Evolutionary conservation across 2,113 vertebrate species (phyloP).

Genomic region (Nymphicus hollandicus): DNA sequence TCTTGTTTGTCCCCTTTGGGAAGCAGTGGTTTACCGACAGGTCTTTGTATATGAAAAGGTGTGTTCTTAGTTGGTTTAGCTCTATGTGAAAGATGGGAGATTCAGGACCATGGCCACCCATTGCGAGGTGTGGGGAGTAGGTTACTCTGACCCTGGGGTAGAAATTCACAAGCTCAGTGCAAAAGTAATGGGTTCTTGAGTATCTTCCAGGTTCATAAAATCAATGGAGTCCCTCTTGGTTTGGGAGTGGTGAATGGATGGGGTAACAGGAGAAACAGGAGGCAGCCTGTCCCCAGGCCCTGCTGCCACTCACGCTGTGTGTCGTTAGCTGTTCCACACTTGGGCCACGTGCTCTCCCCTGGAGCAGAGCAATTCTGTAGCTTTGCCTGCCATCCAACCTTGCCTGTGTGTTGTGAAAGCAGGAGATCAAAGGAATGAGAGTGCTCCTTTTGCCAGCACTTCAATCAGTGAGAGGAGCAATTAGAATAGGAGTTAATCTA

Average conservation of each 20-base stretch:
- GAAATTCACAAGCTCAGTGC: not conserved
- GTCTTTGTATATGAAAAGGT: not conserved
- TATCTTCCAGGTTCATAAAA: not conserved
- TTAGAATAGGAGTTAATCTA: conserved; percentile 72
- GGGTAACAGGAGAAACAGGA: not conserved
- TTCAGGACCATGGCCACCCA: not conserved
- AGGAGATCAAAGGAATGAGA: conserved; percentile 62
- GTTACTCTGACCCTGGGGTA: not conserved
- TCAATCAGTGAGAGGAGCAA: conserved; percentile 65
- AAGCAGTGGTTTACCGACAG: not conserved
- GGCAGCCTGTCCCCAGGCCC: not conserved
- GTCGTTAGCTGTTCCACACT: not conserved
- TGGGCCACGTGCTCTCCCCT: not conserved
- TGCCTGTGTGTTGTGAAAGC: not conserved
- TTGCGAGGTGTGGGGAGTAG: not conserved
- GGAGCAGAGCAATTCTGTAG: not conserved
- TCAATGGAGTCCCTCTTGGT: not conserved
- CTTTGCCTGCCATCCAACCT: not conserved
- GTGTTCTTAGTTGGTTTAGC: not conserved
- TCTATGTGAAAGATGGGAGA: not conserved
- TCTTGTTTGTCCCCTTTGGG: not conserved
- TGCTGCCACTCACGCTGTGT: not conserved
- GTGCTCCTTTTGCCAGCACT: conserved; percentile 47
- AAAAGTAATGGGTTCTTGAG: not conserved
- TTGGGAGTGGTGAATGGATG: not conserved